These are phyloP conservation scores for Corythoichthys intestinalis DNA, from an alignment of 2,113 vertebrate genomes.

Conservation along the genomic window DNA sequence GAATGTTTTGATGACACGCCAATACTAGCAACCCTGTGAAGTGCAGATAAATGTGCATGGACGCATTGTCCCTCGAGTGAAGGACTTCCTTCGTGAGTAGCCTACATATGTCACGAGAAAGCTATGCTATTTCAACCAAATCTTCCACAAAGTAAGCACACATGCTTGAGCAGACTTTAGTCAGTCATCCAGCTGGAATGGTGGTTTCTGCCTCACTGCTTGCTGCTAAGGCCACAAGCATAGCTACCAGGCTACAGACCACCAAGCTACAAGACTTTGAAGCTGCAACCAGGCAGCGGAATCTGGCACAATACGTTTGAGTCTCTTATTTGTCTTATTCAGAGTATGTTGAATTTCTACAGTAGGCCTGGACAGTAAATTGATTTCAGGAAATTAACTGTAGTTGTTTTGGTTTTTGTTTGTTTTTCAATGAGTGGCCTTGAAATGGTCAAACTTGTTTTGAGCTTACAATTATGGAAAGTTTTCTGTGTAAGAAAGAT, in stretches of 20 bases:
- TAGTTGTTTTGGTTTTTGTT: no score
- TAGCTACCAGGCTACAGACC: slow-evolving; percentile 25
- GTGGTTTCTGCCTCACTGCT: slow-evolving; percentile 52
- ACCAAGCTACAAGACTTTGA: slow-evolving; percentile 37
- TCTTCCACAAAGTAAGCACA: slow-evolving; percentile 41
- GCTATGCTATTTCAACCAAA: slow-evolving; percentile 48
- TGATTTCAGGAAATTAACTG: no score
- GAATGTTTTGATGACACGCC: background rate
- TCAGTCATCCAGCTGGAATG: slow-evolving; percentile 58
- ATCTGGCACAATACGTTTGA: slow-evolving; percentile 24
- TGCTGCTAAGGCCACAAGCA: slow-evolving; percentile 27
- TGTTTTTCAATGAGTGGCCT: no score
- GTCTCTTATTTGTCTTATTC: slow-evolving; percentile 8
- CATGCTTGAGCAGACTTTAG: slow-evolving; percentile 48
- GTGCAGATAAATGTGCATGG: background rate
- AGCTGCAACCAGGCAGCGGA: slow-evolving; percentile 20
- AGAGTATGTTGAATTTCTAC: background rate
- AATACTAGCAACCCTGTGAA: background rate
- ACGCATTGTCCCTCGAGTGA: slow-evolving; percentile 19
- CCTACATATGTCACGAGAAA: slow-evolving; percentile 49
- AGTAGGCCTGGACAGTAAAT: no score
- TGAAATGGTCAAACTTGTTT: no score
- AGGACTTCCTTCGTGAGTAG: slow-evolving; percentile 48
- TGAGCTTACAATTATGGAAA: no score
- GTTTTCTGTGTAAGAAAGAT: no score